Base-by-base conservation (phyloP, 2,797 vertebrate genomes). In the Semotilus atromaculatus region DNA sequence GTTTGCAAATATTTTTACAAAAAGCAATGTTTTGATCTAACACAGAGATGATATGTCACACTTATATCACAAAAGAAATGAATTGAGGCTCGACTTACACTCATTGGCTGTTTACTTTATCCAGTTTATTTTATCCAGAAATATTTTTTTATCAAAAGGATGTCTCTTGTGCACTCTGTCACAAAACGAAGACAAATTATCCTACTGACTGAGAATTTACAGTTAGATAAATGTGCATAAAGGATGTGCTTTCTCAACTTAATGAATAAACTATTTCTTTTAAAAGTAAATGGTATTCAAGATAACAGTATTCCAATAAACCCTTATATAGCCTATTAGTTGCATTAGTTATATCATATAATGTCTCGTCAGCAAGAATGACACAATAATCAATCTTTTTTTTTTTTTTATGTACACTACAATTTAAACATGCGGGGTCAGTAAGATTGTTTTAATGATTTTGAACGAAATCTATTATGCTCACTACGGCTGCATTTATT, bases 1-100 rank as follows among this genome's bases (percentile, higher is more conserved):
- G 43, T 26, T 75, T 55, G 3, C 19, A 58, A 58, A 76, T 26
- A 58, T 26, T 38, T 58, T 26, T 58, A 16, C 7, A 16, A 38
- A 76, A 76, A 58, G 45, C 45, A 74, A 34, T 74, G 18, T 31
- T 34, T 74, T 74, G 16, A 31, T 64, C 26, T 62, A 60, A 60
- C n/a, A 60, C 55, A 60, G 10, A 60, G 55, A 58, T n/a, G 1
- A 4, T 58, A n/a, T 58, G 23, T 26, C 23, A n/a, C 23, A 58
- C 23, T 60, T 14, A 60, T 26, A 14, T 60, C 13, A 62, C 11
- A 14, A 62, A 62, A 62, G 1, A 62, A n/a, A 16, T 26, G 0
- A 71, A 43, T 8, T 43, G 5, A 70, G 11, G 67, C 38, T 38
- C 23, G 21, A 70, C 36, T 62, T 62, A 7, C 58, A 29, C 58